Conservation (phyloP, 2,797 vertebrate genomes). For the Enteromius thamalakanensis region DNA sequence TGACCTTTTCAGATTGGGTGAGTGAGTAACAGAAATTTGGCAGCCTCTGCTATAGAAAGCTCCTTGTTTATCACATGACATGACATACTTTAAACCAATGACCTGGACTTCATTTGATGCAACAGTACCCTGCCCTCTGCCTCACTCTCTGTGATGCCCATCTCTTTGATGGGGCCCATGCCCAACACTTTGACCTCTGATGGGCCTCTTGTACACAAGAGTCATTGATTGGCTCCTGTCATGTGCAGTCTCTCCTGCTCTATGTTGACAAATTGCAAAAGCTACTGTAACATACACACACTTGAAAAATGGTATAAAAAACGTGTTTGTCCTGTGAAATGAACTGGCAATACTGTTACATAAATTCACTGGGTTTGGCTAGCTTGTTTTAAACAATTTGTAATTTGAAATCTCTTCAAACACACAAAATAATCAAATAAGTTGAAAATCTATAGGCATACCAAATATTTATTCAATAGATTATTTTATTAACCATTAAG, state of each 20-base stretch:
- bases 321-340: not conserved
- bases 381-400: not conserved
- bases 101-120: constrained; percentile 8
- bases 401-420: not conserved
- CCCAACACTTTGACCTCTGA: not conserved
- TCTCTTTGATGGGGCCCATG: not conserved
- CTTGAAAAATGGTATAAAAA: not conserved
- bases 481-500: not conserved
- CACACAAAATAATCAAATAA: not conserved
- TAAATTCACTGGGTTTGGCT: not conserved
- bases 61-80: constrained; percentile 20
- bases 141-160: constrained; percentile 1
- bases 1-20: not conserved
- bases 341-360: not conserved
- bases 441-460: not conserved
- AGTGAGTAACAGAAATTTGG: constrained; percentile 11
- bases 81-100: constrained; percentile 21
- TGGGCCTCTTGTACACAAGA: not conserved
- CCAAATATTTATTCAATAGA: not conserved
- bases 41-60: not conserved
- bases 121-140: constrained; percentile 11
- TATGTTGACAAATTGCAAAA: constrained; percentile 6
- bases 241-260: not conserved
- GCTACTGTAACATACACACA: not conserved
- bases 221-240: constrained; percentile 1